Evolutionary conservation across 1,140 invertebrate species (phyloP).

Genomic region (Drosophila sucinea): DNA sequence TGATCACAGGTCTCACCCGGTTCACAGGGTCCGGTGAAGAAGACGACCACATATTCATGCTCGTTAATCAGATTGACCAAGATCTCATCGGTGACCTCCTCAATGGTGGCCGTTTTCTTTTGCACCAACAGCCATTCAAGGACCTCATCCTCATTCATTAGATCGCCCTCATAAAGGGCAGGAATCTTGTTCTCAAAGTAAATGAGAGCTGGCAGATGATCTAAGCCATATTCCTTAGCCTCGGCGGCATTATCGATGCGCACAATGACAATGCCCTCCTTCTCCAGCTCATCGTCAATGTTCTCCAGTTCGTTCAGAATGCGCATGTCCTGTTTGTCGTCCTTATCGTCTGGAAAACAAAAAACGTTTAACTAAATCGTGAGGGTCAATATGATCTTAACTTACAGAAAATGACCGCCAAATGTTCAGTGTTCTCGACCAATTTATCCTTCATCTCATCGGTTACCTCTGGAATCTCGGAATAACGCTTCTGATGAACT

Average conservation of each 20-base stretch:
- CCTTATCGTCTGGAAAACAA: conserved; percentile 90
- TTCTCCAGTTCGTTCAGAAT: conserved; percentile 95
- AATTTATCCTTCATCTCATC: conserved; percentile 97
- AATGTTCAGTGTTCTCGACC: conserved; percentile 90
- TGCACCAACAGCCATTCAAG: conserved; percentile 95
- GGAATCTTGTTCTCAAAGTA: conserved; percentile 97
- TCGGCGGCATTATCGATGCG: conserved; percentile 94
- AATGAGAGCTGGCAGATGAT: conserved; percentile 93
- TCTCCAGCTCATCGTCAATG: conserved; percentile 95
- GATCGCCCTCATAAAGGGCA: conserved; percentile 94
- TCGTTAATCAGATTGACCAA: conserved; percentile 93
- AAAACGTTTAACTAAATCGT: too few relatives aligned
- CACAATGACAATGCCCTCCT: conserved; percentile 94
- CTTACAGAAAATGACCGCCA: conserved; percentile 95
- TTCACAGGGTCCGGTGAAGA: conserved; percentile 95
- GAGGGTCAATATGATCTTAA: not conserved
- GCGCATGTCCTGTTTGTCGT: conserved; percentile 93
- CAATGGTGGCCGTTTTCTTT: conserved; percentile 95
- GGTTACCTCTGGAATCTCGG: conserved; percentile 95
- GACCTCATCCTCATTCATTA: conserved; percentile 96
- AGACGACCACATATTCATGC: conserved; percentile 96
- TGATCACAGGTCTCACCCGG: conserved; percentile 93
- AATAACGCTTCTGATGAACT: conserved; percentile 93
- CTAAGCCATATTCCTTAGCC: conserved; percentile 95
- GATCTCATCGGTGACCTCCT: conserved; percentile 97